Evolutionary conservation across 2,797 vertebrate genomes (phyloP), one percentile per base, ranked within the genome.

Genomic region (Tapirus indicus): DNA sequence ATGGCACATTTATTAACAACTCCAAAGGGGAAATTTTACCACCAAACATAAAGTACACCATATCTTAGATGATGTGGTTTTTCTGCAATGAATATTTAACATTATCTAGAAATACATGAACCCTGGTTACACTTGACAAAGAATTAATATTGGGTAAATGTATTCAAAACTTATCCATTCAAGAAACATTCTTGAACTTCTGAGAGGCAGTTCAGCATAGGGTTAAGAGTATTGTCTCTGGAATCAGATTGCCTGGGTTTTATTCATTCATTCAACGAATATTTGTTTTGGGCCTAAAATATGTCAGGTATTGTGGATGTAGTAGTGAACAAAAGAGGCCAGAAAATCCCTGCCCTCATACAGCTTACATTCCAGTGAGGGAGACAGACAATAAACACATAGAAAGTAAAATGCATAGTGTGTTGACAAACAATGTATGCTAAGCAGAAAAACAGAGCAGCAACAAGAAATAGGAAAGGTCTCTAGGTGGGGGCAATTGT

Each of bases 1-100:
- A 87, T 25, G 27, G 41, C 7, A 66, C 58, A 88, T n/a, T 94
- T 95, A 84, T 71, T 72, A 91, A 88, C 38, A 84, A 68, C 25
- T 79, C 4, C 5, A 60, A 84, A 85, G 52, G 52, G 35, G 49
- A 77, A 58, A 82, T 88, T 95, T 62, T 78, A 66, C 20, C 56
- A 72, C 52, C 35, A 82, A 71, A 80, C 20, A 69, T 87, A 96
- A 92, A 41, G 58, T 75, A 23, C 18, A 78, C 49, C 8, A 38
- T 44, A 68, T 52, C 52, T 78, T 21, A 66, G 75, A 91, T 11
- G 82, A 58, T 85, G 16, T 56, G 20, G 58, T 47, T 87, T 75
- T 86, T 66, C 69, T 89, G 23, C 44, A 64, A 5, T 69, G 60
- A 79, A 72, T 47, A 77, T 84, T 94, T 69, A 52, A 84, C 82